Conservation (phyloP, 2,797 vertebrate species). For the Meriones psammophilus region DNA sequence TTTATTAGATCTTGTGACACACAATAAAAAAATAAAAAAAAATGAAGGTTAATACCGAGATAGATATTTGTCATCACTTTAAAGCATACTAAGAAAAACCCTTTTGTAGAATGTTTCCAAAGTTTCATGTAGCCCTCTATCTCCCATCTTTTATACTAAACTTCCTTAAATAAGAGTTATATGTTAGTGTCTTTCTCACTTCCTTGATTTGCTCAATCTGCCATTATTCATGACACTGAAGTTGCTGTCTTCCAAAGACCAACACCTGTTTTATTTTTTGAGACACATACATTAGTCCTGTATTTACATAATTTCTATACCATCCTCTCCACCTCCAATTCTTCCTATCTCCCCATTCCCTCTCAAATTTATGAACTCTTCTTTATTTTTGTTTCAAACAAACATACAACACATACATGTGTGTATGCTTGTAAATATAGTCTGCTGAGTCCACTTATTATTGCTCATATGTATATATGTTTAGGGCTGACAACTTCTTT, state of each 20-base stretch:
- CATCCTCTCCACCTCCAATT: background rate
- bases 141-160: slow-evolving; percentile 11
- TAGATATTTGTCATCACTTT: slow-evolving; percentile 30
- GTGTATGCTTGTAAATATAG: background rate
- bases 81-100: slow-evolving; percentile 34
- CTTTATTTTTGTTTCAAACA: background rate
- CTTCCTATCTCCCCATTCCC: background rate
- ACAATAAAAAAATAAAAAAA: slow-evolving; percentile 37
- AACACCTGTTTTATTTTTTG: background rate
- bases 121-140: background rate
- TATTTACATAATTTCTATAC: background rate
- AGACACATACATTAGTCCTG: background rate
- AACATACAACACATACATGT: background rate
- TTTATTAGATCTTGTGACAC: slow-evolving; percentile 30
- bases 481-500: background rate
- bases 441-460: background rate
- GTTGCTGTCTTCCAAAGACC: slow-evolving; percentile 5
- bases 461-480: background rate
- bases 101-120: background rate
- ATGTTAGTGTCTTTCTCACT: background rate
- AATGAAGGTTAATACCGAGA: slow-evolving; percentile 33
- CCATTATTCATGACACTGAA: background rate
- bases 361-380: background rate
- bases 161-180: slow-evolving; percentile 13
- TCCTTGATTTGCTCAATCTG: slow-evolving; percentile 21